Percentiles rank a stretch among this genome's conserved stretches.
Conservation (phyloP, 2,888 invertebrate genomes). For the Drosophila suboccidentalis region DNA sequence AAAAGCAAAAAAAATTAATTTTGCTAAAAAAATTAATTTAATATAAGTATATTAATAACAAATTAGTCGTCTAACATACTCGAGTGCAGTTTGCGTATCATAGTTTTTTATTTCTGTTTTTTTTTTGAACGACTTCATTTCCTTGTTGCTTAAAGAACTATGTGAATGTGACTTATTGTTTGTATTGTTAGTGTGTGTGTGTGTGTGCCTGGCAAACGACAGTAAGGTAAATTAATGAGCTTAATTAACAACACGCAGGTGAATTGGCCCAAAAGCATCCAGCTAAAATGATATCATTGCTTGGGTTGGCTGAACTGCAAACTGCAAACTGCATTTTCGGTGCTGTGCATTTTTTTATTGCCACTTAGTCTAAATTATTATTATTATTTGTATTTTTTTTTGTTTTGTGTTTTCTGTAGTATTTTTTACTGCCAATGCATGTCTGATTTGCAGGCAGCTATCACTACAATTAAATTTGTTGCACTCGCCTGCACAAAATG, state of each 20-base stretch:
- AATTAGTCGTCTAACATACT: slow-evolving; percentile 21
- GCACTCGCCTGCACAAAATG: slow-evolving; percentile 82
- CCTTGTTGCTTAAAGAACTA: slow-evolving; percentile 66
- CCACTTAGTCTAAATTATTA: slow-evolving; percentile 65
- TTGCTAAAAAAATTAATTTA: not conserved
- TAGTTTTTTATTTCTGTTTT: slow-evolving; percentile 9
- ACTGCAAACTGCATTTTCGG: slow-evolving; percentile 51
- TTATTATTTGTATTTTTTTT: slow-evolving; percentile 22
- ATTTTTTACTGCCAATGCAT: slow-evolving; percentile 78
- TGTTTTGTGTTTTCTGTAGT: slow-evolving; percentile 14
- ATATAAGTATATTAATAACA: slow-evolving; percentile 16
- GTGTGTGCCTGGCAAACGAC: slow-evolving; percentile 54
- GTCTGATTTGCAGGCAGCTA: slow-evolving; percentile 62
- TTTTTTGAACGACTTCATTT: slow-evolving; percentile 68
- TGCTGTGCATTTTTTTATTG: slow-evolving; percentile 76
- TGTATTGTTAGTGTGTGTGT: slow-evolving; percentile 18
- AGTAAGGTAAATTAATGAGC: slow-evolving; percentile 67
- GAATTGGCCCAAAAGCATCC: slow-evolving; percentile 39
- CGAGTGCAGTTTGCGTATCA: slow-evolving; percentile 81
- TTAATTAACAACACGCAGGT: slow-evolving; percentile 77
- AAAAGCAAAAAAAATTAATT: slow-evolving; percentile 10
- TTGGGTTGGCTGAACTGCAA: slow-evolving; percentile 51
- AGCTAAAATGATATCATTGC: slow-evolving; percentile 65
- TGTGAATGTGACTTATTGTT: slow-evolving; percentile 26
- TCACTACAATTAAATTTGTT: slow-evolving; percentile 80